A percentile compares a stretch with the other conserved stretches of the same genome.
Conservation (phyloP, 2,888 invertebrate species). For the Onchidella celtica region DNA sequence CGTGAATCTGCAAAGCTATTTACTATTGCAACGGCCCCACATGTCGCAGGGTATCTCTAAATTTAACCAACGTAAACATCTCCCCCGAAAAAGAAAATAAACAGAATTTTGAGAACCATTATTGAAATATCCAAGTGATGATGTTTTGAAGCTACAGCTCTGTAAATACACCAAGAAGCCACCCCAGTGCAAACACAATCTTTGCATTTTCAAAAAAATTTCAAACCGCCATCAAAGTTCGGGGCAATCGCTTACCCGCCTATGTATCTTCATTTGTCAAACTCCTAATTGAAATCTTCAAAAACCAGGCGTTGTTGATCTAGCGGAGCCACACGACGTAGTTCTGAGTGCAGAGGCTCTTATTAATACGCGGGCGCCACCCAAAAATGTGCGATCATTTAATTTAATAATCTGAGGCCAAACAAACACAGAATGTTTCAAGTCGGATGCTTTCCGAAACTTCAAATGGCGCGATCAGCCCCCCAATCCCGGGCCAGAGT, state of each 20-base stretch:
- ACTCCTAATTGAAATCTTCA: slow-evolving; percentile 14
- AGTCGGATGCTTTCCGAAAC: slow-evolving; percentile 13
- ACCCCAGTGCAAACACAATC: neutral
- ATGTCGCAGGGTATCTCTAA: no score
- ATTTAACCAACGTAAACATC: no score
- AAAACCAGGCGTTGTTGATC: slow-evolving; percentile 12
- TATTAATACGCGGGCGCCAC: slow-evolving; percentile 29
- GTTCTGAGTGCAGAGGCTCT: slow-evolving; percentile 11
- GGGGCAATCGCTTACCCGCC: neutral
- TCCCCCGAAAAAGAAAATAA: no score
- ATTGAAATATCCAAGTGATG: no score
- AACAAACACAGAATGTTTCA: slow-evolving; percentile 36
- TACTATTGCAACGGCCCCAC: no score
- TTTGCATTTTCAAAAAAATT: neutral
- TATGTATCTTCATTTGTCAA: slow-evolving; percentile 33
- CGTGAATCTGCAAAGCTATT: no score
- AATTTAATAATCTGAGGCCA: slow-evolving; percentile 37
- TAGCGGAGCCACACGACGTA: neutral
- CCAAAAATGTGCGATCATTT: slow-evolving; percentile 34
- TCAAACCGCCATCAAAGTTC: slow-evolving; percentile 13
- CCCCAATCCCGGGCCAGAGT: neutral
- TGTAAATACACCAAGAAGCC: no score
- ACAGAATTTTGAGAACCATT: no score
- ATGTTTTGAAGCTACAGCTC: no score
- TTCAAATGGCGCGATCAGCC: slow-evolving; percentile 19